Base-by-base conservation (phyloP, 2,797 vertebrate genomes). In the Gobionotothen gibberifrons region DNA sequence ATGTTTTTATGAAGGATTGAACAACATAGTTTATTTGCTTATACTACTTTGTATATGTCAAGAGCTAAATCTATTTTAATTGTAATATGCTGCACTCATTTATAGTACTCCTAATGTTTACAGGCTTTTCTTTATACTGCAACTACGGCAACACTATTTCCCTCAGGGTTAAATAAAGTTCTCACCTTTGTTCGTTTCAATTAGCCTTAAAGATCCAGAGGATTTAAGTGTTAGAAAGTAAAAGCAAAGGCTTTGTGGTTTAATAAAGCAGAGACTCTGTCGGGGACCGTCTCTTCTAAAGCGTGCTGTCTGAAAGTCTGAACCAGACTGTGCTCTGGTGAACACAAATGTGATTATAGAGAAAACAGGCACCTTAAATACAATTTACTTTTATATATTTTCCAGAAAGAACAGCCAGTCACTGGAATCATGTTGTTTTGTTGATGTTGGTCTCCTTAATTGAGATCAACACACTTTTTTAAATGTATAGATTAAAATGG, bases 261-360 rank as follows among this genome's bases (percentile, higher is more conserved):
- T 73, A 65, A 63, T 48, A 26, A 66, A 53, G 60, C 74, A n/a
- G 49, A 19, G 49, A 43, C 48, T 52, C 40, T 46, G 71, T 55
- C 65, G 52, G 70, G 70, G 76, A 81, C 73, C 59, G 75, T 63
- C 57, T 82, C 57, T 71, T 69, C 82, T 21, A 78, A 55, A 78
- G 74, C 39, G 0, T 12, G 54, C 52, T 40, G 51, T 60, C 64
- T 71, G 57, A 78, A 48, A 52, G 59, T 68, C 68, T 48, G 53
- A 1, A 21, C 21, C 81, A 51, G 80, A 64, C 72, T 51, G 67
- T 75, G 60, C 32, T 5, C 64, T 61, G 66, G n/a, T 32, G 52
- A 72, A 53, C 68, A 61, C 52, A 47, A 87, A 90, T 85, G 72
- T 66, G 80, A 89, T 91, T 91, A 90, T 1, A 6, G 69, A 78